These are phyloP conservation scores for Trachelus iudaicus DNA, from an alignment of 2,888 invertebrate species.

Conservation along the genomic window DNA sequence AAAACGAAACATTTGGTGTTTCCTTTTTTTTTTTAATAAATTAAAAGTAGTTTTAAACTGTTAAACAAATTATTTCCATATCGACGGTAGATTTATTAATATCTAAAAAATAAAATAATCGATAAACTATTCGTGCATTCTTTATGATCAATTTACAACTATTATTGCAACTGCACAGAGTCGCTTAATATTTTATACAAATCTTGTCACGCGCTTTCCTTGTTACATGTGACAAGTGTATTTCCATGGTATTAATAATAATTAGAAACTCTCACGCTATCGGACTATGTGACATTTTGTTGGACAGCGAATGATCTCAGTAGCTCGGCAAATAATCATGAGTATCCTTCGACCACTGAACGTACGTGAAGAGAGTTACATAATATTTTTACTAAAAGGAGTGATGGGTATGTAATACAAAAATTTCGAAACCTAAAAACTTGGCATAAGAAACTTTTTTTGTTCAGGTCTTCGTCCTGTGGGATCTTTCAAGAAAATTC, in stretches of 20 bases:
- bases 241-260: not conserved
- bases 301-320: not conserved
- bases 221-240: not conserved
- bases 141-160: not conserved
- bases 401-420: not conserved
- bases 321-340: not conserved
- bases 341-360: not conserved
- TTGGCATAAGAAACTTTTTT: not conserved
- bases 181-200: not conserved
- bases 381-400: not conserved
- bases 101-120: too few species aligned
- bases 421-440: not conserved
- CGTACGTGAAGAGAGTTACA: not conserved
- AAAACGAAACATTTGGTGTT: too few species aligned
- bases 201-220: not conserved
- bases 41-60: too few species aligned
- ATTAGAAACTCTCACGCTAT: not conserved
- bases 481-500: not conserved
- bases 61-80: too few species aligned
- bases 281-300: not conserved
- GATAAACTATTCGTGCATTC: too few species aligned
- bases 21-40: too few species aligned
- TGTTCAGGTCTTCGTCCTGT: not conserved
- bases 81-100: too few species aligned
- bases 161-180: not conserved